phyloP scores from a whole-genome alignment of 2,797 vertebrate genomes.

The Petrocephalus schoutedeni region DNA sequence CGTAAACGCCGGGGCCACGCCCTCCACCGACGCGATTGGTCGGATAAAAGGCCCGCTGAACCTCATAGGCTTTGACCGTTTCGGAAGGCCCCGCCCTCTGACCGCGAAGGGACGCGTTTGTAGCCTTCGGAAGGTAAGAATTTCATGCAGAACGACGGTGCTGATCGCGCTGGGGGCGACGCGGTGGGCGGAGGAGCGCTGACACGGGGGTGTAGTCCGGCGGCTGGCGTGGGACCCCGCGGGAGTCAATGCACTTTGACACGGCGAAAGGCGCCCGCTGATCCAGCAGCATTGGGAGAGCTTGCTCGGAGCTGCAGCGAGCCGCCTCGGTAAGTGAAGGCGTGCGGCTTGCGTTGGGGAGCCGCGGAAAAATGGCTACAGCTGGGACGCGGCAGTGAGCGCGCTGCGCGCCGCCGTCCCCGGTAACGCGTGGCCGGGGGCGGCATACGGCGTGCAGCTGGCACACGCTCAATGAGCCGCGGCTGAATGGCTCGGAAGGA shows the following conservation, averaged over 20 bases:
- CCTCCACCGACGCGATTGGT: conserved; percentile 24
- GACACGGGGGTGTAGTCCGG: neutral
- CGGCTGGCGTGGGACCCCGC: neutral
- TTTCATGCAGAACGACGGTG: neutral
- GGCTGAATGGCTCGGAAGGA: neutral
- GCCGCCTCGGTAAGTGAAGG: neutral
- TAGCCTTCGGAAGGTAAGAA: neutral
- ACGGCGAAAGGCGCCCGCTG: neutral
- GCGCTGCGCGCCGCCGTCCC: neutral
- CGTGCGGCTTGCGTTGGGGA: neutral
- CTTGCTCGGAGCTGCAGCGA: neutral
- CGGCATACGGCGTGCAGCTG: neutral
- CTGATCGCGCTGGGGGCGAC: neutral
- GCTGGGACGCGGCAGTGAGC: neutral
- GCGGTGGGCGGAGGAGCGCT: neutral
- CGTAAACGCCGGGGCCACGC: neutral
- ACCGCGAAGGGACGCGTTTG: neutral
- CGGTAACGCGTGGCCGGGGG: neutral
- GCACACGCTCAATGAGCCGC: neutral
- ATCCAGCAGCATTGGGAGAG: neutral
- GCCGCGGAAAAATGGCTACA: neutral
- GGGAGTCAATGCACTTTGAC: neutral
- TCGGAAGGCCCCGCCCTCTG: neutral
- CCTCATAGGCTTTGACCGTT: neutral
- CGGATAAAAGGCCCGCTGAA: neutral